Conservation (phyloP, 2,797 vertebrate genomes). For the Myiothlypis coronata region DNA sequence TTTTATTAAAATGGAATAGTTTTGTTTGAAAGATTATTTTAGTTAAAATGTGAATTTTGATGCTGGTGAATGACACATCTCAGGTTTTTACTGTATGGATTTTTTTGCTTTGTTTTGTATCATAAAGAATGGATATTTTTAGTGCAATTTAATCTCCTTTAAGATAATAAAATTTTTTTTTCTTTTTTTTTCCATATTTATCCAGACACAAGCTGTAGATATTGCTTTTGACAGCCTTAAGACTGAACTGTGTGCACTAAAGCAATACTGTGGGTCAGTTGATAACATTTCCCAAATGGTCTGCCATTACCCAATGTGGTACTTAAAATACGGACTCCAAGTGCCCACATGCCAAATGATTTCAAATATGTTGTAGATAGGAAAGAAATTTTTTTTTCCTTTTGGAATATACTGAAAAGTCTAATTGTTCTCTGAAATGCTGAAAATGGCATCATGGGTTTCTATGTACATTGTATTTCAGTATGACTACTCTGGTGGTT, state of each 20-base stretch:
- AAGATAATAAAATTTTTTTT: background rate
- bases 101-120: background rate
- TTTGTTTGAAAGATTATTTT: slow-evolving; percentile 5
- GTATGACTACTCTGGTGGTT: background rate
- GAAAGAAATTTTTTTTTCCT: background rate
- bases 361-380: background rate
- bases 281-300: background rate
- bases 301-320: background rate
- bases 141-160: background rate
- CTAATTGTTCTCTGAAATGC: background rate
- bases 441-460: background rate
- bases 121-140: background rate
- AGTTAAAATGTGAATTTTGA: slow-evolving; percentile 15
- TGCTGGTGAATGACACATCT: background rate
- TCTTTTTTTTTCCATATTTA: background rate
- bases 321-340: background rate
- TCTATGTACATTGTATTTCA: background rate
- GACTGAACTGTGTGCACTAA: background rate
- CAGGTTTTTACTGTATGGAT: background rate
- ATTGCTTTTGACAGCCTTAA: slow-evolving; percentile 45
- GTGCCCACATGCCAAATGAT: background rate
- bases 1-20: background rate
- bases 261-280: slow-evolving; percentile 29
- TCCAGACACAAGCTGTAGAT: slow-evolving; percentile 6
- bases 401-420: background rate